phyloP scores from a whole-genome alignment of 1,140 invertebrate genomes.

The Eueides isabella region DNA sequence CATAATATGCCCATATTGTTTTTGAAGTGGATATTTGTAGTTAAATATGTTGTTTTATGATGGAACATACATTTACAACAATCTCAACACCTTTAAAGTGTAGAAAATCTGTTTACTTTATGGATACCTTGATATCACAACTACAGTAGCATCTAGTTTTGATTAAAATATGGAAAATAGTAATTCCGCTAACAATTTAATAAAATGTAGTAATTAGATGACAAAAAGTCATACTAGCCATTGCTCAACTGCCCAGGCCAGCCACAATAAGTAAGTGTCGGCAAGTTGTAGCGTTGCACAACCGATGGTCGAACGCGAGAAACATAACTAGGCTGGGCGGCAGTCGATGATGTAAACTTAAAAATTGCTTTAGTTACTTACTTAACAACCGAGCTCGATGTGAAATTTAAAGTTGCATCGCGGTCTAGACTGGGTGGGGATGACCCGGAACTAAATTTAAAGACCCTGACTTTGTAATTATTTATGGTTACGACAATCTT shows the following conservation, averaged over 20 bases:
- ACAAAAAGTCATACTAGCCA: conserved; percentile 70
- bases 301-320: conserved; percentile 79
- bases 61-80: not conserved
- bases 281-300: conserved; percentile 75
- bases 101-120: no score
- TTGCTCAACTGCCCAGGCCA: conserved; percentile 66
- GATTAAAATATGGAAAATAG: no score
- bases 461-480: conserved; percentile 21
- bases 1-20: conserved; percentile 23
- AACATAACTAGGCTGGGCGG: conserved; percentile 80
- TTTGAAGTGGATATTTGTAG: not conserved
- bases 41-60: conserved; percentile 2
- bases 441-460: conserved; percentile 60
- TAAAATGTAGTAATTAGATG: conserved; percentile 72
- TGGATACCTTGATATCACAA: no score
- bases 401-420: conserved; percentile 73
- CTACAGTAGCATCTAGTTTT: no score
- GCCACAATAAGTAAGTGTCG: conserved; percentile 77
- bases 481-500: not conserved
- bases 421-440: conserved; percentile 58
- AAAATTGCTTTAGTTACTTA: conserved; percentile 81
- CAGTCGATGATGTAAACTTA: conserved; percentile 79
- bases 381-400: conserved; percentile 71
- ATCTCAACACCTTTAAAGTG: not conserved
- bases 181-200: conserved; percentile 34